phyloP scores from a whole-genome alignment of 1,140 invertebrate genomes.

The Chironomus striatipennis region DNA sequence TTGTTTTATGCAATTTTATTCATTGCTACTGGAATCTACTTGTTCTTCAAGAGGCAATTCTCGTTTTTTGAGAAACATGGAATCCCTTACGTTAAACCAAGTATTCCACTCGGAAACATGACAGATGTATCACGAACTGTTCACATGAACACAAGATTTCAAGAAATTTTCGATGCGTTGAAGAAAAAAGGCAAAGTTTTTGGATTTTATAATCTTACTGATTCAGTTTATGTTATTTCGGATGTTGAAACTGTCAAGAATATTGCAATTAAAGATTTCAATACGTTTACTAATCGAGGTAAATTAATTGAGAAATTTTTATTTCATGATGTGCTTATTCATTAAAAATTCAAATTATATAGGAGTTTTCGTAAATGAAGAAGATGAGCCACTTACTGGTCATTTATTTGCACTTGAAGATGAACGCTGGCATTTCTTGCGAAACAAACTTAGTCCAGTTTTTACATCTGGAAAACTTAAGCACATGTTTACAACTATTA shows the following conservation, averaged over 20 bases:
- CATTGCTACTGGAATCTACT: background rate
- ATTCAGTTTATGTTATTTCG: background rate
- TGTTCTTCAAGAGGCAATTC: constrained; percentile 3
- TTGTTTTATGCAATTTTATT: background rate
- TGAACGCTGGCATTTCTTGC: constrained; percentile 48
- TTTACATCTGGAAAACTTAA: constrained; percentile 57
- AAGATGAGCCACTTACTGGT: constrained; percentile 34
- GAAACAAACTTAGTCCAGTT: constrained; percentile 51
- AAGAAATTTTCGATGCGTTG: background rate
- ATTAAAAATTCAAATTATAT: too few relatives aligned
- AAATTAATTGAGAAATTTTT: too few relatives aligned
- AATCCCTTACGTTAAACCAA: constrained; percentile 39
- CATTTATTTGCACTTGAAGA: constrained; percentile 44
- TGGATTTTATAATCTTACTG: background rate
- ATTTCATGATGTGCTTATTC: too few relatives aligned
- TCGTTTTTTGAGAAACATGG: constrained; percentile 37
- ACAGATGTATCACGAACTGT: constrained; percentile 35
- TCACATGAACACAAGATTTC: background rate
- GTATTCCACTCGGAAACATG: constrained; percentile 43
- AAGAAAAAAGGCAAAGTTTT: background rate
- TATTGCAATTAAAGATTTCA: constrained; percentile 49
- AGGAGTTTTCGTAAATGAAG: constrained; percentile 30
- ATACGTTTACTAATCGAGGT: constrained; percentile 31
- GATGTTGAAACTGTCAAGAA: constrained; percentile 43
- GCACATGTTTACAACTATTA: constrained; percentile 45